These are phyloP conservation scores for Heliconius congener DNA, from an alignment of 1,140 invertebrate genomes.

Conservation along the genomic window DNA sequence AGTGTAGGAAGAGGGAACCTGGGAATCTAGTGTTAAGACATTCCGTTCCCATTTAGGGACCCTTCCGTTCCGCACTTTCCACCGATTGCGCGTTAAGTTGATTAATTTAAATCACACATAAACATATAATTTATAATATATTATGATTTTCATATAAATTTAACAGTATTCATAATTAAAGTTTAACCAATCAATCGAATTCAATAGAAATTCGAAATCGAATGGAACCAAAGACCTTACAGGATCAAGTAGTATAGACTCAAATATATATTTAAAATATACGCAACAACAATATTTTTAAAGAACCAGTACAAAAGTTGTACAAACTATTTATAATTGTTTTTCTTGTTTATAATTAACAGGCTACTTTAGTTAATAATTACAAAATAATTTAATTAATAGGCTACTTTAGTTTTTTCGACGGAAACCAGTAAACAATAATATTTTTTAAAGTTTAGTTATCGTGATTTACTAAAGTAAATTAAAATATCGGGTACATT, in stretches of 20 bases:
- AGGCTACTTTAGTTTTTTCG: not conserved
- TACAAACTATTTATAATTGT: not conserved
- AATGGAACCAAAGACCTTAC: not conserved
- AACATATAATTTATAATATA: not conserved
- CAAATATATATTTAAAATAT: not conserved
- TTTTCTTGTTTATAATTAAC: constrained; percentile 5
- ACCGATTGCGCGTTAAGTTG: too few species aligned
- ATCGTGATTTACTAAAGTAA: constrained; percentile 1
- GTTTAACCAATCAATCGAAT: not conserved
- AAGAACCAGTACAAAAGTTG: not conserved
- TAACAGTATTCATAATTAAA: not conserved
- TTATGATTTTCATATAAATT: too few species aligned
- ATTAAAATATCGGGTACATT: not conserved
- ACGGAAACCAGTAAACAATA: not conserved
- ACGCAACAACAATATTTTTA: not conserved
- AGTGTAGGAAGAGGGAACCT: too few species aligned
- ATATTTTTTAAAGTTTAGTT: not conserved
- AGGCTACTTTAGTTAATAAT: not conserved
- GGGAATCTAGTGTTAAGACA: too few species aligned
- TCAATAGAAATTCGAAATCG: too few species aligned
- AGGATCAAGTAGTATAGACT: not conserved
- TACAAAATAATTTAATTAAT: not conserved
- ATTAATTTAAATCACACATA: too few species aligned
- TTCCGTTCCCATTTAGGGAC: too few species aligned
- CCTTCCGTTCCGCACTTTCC: too few species aligned